Conservation (phyloP, 2,797 vertebrate species). For the Lagodon rhomboides region DNA sequence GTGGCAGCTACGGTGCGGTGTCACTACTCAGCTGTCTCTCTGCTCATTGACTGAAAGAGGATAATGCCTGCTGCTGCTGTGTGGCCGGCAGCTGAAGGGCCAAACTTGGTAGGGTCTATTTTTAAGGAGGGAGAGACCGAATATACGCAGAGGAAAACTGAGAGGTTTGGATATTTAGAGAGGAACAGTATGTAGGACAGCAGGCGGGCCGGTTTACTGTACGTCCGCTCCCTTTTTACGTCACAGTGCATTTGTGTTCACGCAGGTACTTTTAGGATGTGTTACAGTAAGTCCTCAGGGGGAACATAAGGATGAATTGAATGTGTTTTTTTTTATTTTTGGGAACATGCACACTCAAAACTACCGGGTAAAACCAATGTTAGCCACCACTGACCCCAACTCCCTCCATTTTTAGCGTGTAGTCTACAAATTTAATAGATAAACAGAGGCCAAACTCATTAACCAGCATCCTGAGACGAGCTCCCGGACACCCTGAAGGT, state of each 20-base stretch:
- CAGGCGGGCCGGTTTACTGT: not conserved
- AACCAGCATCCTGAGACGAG: not conserved
- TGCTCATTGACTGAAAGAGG: conserved; percentile 68
- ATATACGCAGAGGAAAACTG: conserved; percentile 30
- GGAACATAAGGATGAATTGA: not conserved
- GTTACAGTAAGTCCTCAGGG: not conserved
- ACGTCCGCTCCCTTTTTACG: not conserved
- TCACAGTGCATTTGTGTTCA: conserved; percentile 1
- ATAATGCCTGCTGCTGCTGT: conserved; percentile 47
- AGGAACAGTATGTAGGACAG: conserved; percentile 15
- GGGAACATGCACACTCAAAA: not conserved
- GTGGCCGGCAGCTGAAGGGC: conserved; percentile 38
- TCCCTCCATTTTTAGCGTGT: not conserved
- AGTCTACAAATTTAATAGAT: not conserved
- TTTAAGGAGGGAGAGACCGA: conserved; percentile 41
- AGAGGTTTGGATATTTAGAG: conserved; percentile 43
- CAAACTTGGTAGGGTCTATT: conserved; percentile 76
- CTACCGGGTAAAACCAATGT: not conserved
- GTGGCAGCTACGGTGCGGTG: conserved; percentile 17
- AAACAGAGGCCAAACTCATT: not conserved
- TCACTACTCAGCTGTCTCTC: conserved; percentile 63
- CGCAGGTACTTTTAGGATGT: not conserved
- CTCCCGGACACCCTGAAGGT: conserved; percentile 4
- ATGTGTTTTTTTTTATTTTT: not conserved
- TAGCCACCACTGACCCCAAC: not conserved